Evolutionary conservation across 2,797 vertebrate species (phyloP), one percentile per base, ranked within the genome.

Genomic region (Taenioides sp.): DNA sequence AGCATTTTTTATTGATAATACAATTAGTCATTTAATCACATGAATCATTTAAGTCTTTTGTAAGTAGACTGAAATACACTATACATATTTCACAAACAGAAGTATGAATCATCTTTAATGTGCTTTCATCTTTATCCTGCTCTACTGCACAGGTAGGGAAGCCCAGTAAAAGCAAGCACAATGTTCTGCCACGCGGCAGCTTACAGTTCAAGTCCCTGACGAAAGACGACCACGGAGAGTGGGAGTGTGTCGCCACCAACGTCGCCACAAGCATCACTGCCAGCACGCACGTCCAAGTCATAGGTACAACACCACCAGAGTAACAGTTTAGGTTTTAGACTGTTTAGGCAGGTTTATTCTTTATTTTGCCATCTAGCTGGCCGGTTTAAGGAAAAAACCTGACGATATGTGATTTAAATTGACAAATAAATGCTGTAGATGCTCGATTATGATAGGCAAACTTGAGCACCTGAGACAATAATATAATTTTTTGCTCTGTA

Each of bases 181-280:
- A 95, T 71, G 94, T 96, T 87, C 95, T 98, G 94, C 96, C 97
- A 49, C 94, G 96, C 17, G 97, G 98, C 92, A 98, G 95, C 93
- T 94, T 99, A 91, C 96, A 98, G 92, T 95, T 99, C 86, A 96
- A 96, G 80, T 97, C 97, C 69, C 95, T 99, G 86, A 96, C 95
- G 85, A 99, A 99, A 93, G 98, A 99, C 66, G 98, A 99, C 94
- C 97, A 99, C 0, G 98, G 98, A 87, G 96, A 98, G 91, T 99
- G 98, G 98, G 97, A 99, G 93, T 99, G 98, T 90, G 90, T 98
- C 16, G 97, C 98, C 90, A 97, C 96, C 93, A 99, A 98, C 75
- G 95, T 98, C 80, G 98, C 97, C 89, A 97, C 98, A 34, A 99
- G 96, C 95, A 96, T 99, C 95, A 98, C 97, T 96, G 97, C 98